phyloP scores from a whole-genome alignment of 1,140 invertebrate species.

The Drosophila pseudoobscura region DNA sequence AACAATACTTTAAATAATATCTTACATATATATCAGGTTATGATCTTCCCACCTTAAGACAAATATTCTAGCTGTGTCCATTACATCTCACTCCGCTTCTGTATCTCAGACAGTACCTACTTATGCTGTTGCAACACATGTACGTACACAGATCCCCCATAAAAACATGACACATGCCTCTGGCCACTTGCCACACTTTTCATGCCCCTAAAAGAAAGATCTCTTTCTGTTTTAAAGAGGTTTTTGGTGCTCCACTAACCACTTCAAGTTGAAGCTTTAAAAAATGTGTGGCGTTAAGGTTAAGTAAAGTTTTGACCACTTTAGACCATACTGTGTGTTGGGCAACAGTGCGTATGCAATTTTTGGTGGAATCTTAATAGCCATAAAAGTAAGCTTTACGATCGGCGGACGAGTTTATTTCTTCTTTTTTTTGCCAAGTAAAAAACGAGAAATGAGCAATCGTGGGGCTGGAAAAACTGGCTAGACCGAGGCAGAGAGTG shows the following conservation, averaged over 20 bases:
- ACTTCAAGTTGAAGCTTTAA: no score
- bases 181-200: no score
- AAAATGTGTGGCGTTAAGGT: neutral
- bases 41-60: no score
- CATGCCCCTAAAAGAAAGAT: neutral
- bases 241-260: neutral
- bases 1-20: no score
- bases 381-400: slow-evolving; percentile 37
- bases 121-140: no score
- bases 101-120: no score
- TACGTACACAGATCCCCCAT: no score
- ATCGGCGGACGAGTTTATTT: slow-evolving; percentile 20
- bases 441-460: slow-evolving; percentile 56
- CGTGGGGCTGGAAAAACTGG: slow-evolving; percentile 33
- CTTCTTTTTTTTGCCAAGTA: slow-evolving; percentile 41
- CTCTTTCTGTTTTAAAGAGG: neutral
- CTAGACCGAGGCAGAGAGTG: slow-evolving; percentile 14
- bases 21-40: no score
- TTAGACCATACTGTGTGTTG: slow-evolving; percentile 24
- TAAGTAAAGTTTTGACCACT: slow-evolving; percentile 14
- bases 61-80: no score
- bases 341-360: slow-evolving; percentile 53
- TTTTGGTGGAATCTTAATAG: slow-evolving; percentile 28
- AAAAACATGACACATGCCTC: no score
- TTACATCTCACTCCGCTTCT: no score